Base-by-base conservation (phyloP, 2,888 invertebrate genomes). In the Plebejus melissa region DNA sequence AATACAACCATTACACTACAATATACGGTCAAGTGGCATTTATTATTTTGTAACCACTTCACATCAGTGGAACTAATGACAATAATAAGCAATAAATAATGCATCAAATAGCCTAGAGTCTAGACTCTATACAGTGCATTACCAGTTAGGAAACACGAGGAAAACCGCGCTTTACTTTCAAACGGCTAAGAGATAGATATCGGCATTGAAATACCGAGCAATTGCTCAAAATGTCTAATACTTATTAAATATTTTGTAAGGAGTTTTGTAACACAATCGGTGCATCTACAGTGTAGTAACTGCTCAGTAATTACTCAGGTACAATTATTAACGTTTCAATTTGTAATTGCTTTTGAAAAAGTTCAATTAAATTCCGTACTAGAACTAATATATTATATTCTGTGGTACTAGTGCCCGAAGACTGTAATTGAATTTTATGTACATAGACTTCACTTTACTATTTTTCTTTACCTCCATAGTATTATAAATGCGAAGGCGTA, bases 221-320 rank as follows among this genome's bases (percentile, higher is more conserved):
- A 50, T 54, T 50, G 50, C 54, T 72, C 72, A 72, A 72, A 72
- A 72, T 72, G 72, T 72, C 28, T 50, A 72, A 36, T 72, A 72
- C 50, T 72, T 72, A 72, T 72, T 72, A 72, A 28, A 72, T 72
- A 72, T 72, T 72, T 72, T 72, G 72, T 72, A 72, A 72, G 54
- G 28, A 50, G 32, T 72, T 72, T 54, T 13, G 72, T 32, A 72
- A 72, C 72, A 50, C 72, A 28, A 22, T 70, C 71, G 28, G 28
- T 32, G 22, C 72, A 50, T 72, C 72, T 54, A 28, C 46, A 1
- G 11, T 36, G 65, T 4, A 65, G 32, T 1, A 65, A 65, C 32
- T 65, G 9, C 22, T 9, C 22, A 28, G 65, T 36, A 65, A 65
- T 32, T 65, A 65, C 65, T 65, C 2, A 65, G 65, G 16, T 36